Evolutionary conservation across 2,888 invertebrate genomes (phyloP), one percentile per base, ranked within the genome.

Genomic region (Ashinkailepas kermadecensis): DNA sequence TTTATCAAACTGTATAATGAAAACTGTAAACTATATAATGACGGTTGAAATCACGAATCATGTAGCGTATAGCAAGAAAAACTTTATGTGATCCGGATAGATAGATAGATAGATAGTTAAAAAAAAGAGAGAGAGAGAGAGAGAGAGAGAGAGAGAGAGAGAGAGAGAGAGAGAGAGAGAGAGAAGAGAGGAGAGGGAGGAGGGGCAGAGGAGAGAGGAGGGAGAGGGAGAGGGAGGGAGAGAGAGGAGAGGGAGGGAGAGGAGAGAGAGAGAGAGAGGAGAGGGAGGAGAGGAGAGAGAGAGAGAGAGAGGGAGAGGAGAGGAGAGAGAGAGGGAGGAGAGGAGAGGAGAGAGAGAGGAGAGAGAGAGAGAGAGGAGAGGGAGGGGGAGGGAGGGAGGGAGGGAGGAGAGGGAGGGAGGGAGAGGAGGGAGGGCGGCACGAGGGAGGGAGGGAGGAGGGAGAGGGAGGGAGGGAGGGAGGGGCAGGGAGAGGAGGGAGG

Each of bases 261-360:
- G 39, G 4, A 4, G 39, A 39, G 4, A 4, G 4, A 10, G 9
- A 15, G 23, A 65, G 65, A n/a, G 65, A 65, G 62, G 25, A 59
- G 39, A 23, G 11, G 25, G 80, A 82, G 83, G 54, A 67, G 82
- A 58, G 81, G 64, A 13, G 64, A 65, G 64, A n/a, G 64, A 65
- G 64, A 62, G 62, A 62, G 62, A 62, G 13, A 11, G 18, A 39
- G 1, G 4, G 39, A 3, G 79, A 81, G 78, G 25, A n/a, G n/a
- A n/a, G 81, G 39, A 39, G 39, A 39, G 39, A 4, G 39, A 39
- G 39, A 39, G 39, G 39, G 39, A 39, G 39, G 4, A 4, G 39
- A 39, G 64, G 64, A 65, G 78, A 81, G 21, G 4, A 4, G 4
- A 10, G 9, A 15, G 23, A 65, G 65, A n/a, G 65, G 64, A 13